Evolutionary conservation across 2,797 vertebrate genomes (phyloP).

Genomic region (Arremon brunneinucha): DNA sequence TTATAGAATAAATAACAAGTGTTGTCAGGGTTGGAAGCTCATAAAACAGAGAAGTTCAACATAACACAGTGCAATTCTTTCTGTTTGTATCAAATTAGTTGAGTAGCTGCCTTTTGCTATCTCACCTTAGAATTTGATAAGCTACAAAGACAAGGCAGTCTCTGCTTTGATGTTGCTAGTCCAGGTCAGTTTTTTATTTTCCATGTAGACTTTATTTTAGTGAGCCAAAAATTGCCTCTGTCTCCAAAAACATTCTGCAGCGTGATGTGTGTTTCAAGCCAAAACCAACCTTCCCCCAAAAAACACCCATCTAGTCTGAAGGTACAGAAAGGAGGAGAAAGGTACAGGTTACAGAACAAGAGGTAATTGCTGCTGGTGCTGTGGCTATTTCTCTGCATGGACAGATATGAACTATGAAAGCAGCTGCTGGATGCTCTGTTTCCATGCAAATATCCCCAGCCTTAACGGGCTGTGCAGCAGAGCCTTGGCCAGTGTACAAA

Average conservation of each 20-base stretch:
- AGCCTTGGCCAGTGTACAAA: not conserved
- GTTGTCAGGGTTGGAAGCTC: not conserved
- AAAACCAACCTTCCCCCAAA: not conserved
- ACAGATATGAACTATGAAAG: not conserved
- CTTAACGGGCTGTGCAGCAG: not conserved
- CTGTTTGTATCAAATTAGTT: not conserved
- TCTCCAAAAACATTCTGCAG: not conserved
- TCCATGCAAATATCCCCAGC: not conserved
- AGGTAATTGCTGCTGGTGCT: not conserved
- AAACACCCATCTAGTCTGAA: not conserved
- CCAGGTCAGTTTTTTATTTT: not conserved
- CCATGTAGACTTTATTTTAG: not conserved
- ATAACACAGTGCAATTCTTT: not conserved
- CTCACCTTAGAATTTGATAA: not conserved
- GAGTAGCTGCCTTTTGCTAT: not conserved
- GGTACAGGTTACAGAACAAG: not conserved
- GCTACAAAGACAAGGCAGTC: not conserved
- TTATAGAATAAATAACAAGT: not conserved
- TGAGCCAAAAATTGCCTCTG: not conserved
- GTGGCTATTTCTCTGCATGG: not conserved
- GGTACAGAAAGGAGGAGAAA: not conserved
- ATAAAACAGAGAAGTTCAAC: not conserved
- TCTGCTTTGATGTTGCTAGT: not conserved
- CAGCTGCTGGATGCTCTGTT: not conserved
- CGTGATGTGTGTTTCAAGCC: fast-evolving